Evolutionary conservation across 2,888 invertebrate species (phyloP).

Genomic region (Stenotaenia linearis): DNA sequence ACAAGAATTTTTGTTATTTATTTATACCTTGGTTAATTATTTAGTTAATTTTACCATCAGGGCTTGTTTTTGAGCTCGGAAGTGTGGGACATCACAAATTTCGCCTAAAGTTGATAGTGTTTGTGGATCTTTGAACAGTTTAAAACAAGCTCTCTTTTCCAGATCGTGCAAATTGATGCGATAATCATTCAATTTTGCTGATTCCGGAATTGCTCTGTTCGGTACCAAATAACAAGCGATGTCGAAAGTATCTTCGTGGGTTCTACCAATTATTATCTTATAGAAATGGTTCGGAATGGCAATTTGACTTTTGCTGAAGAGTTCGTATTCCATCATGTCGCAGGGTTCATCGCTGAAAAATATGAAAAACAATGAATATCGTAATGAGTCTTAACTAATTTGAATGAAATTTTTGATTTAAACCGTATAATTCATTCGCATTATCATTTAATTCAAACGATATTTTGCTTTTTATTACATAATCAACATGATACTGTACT

Average conservation of each 20-base stretch:
- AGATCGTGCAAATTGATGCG: neutral
- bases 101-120: neutral
- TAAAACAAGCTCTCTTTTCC: neutral
- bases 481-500: too few relatives aligned
- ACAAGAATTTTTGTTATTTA: too few relatives aligned
- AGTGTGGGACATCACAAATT: neutral
- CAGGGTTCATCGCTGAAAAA: neutral
- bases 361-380: neutral
- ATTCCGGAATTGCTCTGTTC: neutral
- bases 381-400: too few relatives aligned
- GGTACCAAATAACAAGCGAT: neutral
- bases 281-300: neutral
- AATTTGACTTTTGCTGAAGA: neutral
- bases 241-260: neutral
- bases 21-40: neutral
- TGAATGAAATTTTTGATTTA: too few relatives aligned
- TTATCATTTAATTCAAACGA: too few relatives aligned
- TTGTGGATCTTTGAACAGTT: neutral
- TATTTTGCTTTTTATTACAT: too few relatives aligned
- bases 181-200: neutral
- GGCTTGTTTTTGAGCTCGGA: neutral
- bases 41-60: neutral
- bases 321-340: neutral
- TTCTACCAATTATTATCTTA: neutral
- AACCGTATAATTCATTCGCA: too few relatives aligned